Base-by-base conservation (phyloP, 1,140 invertebrate species). In the Drosophila arizonae region DNA sequence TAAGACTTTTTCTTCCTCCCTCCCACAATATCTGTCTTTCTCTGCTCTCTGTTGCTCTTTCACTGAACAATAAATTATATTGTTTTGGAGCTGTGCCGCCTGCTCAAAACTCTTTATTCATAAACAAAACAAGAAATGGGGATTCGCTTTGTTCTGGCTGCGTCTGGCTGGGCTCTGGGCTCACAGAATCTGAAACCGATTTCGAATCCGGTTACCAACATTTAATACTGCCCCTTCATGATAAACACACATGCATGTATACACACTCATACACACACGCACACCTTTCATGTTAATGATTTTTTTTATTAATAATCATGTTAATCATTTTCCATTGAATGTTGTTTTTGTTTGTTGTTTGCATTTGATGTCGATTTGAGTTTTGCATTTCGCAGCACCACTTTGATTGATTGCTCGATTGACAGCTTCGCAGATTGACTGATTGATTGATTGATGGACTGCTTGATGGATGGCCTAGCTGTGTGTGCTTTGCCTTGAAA, bases 21-120 rank as follows among this genome's bases (percentile, higher is more conserved):
- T 5, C 50, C 6, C 48, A 26, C 45, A 46, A 55, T 56, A 39
- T 45, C 51, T 33, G 5, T 3, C 36, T 52, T 26, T 72, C 15
- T 57, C 46, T 15, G 0, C 50, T 45, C 33, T 65, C 55, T 64
- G 46, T 60, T 11, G 36, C 11, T 4, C 43, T 26, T n/a, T 75
- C 26, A 46, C 13, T 62, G 52, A 74, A 84, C 81, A 85, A 81
- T 86, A 85, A 86, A 74, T 75, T 81, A 86, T 81, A 85, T 86
- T 79, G 77, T 85, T 77, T 77, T 84, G 76, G 73, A 60, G 36
- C 75, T 63, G 64, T 52, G 46, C 57, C 52, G 45, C 17, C 58
- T 39, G 64, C 46, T 3, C 6, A 9, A 50, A 39, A 24, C 17
- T 52, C 39, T 28, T 50, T 36, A 17, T 30, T 30, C 33, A 21